phyloP scores from a whole-genome alignment of 2,888 invertebrate genomes.

The Ferrisia virgata region DNA sequence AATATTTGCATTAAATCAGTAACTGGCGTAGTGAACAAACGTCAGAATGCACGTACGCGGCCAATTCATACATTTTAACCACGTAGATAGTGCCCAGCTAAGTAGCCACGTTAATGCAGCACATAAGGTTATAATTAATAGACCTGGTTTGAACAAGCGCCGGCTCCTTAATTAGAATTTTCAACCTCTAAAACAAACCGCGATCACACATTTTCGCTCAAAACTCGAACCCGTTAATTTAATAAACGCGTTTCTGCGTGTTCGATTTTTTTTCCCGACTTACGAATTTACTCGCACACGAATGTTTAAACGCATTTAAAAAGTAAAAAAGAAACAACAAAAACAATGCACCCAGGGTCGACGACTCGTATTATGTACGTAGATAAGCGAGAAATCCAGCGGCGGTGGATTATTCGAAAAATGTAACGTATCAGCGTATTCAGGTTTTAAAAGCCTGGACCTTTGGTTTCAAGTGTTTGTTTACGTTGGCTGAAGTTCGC shows the following conservation, averaged over 20 bases:
- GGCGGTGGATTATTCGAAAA: not conserved
- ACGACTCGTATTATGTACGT: too few species aligned
- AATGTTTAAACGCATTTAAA: not conserved
- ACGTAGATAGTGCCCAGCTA: too few species aligned
- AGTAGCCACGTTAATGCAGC: not conserved
- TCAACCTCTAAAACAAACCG: constrained; percentile 5
- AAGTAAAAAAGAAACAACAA: not conserved
- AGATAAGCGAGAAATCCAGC: not conserved
- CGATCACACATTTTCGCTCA: not conserved
- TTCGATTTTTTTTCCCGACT: not conserved
- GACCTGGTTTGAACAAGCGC: constrained; percentile 2
- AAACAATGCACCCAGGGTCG: not conserved
- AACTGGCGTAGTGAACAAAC: not conserved
- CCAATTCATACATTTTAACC: not conserved
- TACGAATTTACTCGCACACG: not conserved
- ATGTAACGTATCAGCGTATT: not conserved
- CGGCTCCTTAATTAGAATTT: constrained; percentile 1
- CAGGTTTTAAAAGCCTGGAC: not conserved
- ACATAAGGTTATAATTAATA: constrained; percentile 5
- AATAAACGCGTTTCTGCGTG: constrained; percentile 4
- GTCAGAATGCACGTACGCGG: not conserved
- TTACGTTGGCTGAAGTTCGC: not conserved
- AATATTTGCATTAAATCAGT: constrained; percentile 10
- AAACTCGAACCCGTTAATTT: constrained; percentile 3
- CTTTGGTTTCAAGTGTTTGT: not conserved